Evolutionary conservation across 2,797 vertebrate genomes (phyloP), one percentile per base, ranked within the genome.

Genomic region (Acanthis flammea): DNA sequence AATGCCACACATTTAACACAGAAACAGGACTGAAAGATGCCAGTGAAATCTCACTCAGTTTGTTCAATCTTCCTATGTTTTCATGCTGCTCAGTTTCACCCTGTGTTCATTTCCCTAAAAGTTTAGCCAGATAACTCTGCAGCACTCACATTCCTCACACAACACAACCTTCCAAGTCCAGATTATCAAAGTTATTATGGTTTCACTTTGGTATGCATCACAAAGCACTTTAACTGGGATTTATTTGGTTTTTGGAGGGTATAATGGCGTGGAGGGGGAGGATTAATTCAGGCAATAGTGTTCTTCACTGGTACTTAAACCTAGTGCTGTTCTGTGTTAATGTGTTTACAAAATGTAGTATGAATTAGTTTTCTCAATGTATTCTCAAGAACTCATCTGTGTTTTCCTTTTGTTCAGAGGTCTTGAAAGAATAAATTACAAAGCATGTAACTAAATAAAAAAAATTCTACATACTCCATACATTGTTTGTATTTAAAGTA

Each of bases 301-400:
- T 45, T 92, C 78, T 92, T 48, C 44, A 86, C 47, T 30, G 66
- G 65, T 77, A 90, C 15, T 58, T 92, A 96, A 63, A 88, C 9
- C n/a, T 71, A 45, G n/a, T 13, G 9, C 15, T 39, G 12, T 28
- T 54, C 33, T 47, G 6, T n/a, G 19, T 19, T 39, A 47, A 27
- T 16, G 33, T 16, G 10, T 47, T 72, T 54, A 45, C 41, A 71
- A 45, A 71, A 62, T 23, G 45, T 62, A 82, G 19, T 65, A 79
- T 83, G 82, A 90, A 92, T 93, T 86, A 47, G 7, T 96, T 92
- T 54, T 91, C 89, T 94, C 79, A 94, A 77, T 44, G 31, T 37
- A 61, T 78, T 94, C 22, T 84, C 82, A 37, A 85, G 77, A 87
- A 63, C 5, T 7, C 21, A 51, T 33, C 13, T 70, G 60, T 75